Percentiles rank a stretch among this genome's conserved stretches.
These are phyloP conservation scores for Aleiodes sp. DNA, from an alignment of 1,140 invertebrate species.

Conservation along the genomic window DNA sequence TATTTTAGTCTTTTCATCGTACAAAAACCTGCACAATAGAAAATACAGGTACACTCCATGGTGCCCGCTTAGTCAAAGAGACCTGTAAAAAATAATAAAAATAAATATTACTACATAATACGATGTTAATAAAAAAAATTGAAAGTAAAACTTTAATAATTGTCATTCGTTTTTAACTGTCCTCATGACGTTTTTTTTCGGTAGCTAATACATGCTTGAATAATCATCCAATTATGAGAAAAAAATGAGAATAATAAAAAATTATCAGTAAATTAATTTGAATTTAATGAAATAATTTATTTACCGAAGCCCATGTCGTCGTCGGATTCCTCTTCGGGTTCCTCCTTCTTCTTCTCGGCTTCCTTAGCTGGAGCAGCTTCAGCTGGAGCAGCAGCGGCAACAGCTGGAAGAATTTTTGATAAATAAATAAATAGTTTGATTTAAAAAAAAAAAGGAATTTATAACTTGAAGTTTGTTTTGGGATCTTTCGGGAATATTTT, in stretches of 20 bases:
- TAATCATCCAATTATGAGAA: slow-evolving; percentile 55
- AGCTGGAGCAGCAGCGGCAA: slow-evolving; percentile 73
- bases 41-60: slow-evolving; percentile 39
- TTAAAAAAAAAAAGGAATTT: too few species aligned
- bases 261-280: too few species aligned
- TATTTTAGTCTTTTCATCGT: slow-evolving; percentile 51
- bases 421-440: not conserved
- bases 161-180: slow-evolving; percentile 52
- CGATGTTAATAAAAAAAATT: not conserved
- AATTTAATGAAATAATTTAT: too few species aligned
- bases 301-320: slow-evolving; percentile 96
- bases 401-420: slow-evolving; percentile 64
- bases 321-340: slow-evolving; percentile 84
- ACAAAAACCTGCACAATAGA: slow-evolving; percentile 57
- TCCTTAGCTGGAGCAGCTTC: slow-evolving; percentile 75
- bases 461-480: too few species aligned
- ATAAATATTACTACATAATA: slow-evolving; percentile 20
- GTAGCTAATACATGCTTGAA: slow-evolving; percentile 69
- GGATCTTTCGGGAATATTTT: too few species aligned
- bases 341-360: slow-evolving; percentile 85
- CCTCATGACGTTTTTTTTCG: slow-evolving; percentile 62
- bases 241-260: slow-evolving; percentile 20
- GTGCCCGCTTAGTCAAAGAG: slow-evolving; percentile 74
- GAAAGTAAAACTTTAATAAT: slow-evolving; percentile 5
- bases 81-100: slow-evolving; percentile 69